Evolutionary conservation across 2,888 invertebrate species (phyloP), one percentile per base, ranked within the genome.

Genomic region (Notodonta dromedarius): DNA sequence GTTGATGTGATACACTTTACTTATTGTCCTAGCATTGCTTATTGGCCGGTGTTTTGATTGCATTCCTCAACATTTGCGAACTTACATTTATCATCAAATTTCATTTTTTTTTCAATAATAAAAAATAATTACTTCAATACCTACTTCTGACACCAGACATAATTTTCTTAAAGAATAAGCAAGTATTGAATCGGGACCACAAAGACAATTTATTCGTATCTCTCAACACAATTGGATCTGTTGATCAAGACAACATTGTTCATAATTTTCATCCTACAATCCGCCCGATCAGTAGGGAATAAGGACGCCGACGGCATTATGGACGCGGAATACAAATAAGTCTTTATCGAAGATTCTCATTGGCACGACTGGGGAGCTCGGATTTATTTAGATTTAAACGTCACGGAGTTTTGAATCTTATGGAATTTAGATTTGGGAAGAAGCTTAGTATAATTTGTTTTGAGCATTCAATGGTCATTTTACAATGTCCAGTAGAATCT

Each of bases 271-370:
- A 39, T 58, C 61, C 69, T 70, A 62, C 62, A 32, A 32, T 32
- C 50, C 56, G 64, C 60, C 60, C 50, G 50, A 52, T 52, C 54
- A 74, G 73, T 73, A 64, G 80, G 81, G 79, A 87, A 86, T 86
- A 86, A 76, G 85, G 74, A 77, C 63, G 70, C 69, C 57, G 62
- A 58, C 60, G 69, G 62, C 5, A 66, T 65, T 69, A 70, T 79
- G 79, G 79, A 73, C 62, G 57, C 71, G 77, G 89, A 88, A 90
- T 89, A 88, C 85, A 83, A 87, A 89, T 85, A 79, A 83, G 84
- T 66, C 69, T 70, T 73, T 79, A 80, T 81, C 78, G 76, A 63
- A 64, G 70, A 67, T 69, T 76, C 76, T 79, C 80, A 80, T 80
- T 80, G 80, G 78, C 71, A 65, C 59, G 66, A 66, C 73, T 74